These are phyloP conservation scores for Amphipyra berbera DNA, from an alignment of 2,888 invertebrate species.

Conservation along the genomic window DNA sequence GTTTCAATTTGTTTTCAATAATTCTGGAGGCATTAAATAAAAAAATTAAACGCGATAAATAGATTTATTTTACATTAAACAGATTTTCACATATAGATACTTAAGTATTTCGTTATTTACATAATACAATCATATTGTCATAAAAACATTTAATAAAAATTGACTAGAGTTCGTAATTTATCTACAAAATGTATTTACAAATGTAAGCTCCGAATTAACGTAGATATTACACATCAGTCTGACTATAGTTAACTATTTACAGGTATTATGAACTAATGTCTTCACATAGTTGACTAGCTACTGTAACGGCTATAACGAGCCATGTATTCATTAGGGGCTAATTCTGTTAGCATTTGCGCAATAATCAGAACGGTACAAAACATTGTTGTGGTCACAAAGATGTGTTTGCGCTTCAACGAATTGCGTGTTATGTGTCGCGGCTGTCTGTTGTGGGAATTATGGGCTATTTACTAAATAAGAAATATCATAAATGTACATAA, in stretches of 20 bases:
- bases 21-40: constrained; percentile 34
- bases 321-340: constrained; percentile 38
- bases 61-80: constrained; percentile 82
- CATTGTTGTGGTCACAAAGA: constrained; percentile 11
- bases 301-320: constrained; percentile 40
- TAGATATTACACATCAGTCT: constrained; percentile 83
- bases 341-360: constrained; percentile 18
- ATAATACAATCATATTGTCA: constrained; percentile 87
- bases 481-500: too few relatives aligned
- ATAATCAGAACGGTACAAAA: constrained; percentile 17
- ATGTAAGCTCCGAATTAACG: constrained; percentile 85
- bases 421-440: background rate
- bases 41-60: constrained; percentile 69
- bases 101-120: constrained; percentile 75
- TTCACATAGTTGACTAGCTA: constrained; percentile 51
- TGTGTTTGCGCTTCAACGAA: constrained; percentile 10
- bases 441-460: background rate
- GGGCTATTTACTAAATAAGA: too few relatives aligned
- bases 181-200: constrained; percentile 86
- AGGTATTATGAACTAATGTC: constrained; percentile 45
- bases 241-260: constrained; percentile 73
- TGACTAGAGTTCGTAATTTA: constrained; percentile 85
- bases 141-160: constrained; percentile 87
- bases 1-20: too few relatives aligned
- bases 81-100: constrained; percentile 80